phyloP scores from a whole-genome alignment of 2,113 vertebrate genomes.

The Thermophis baileyi region DNA sequence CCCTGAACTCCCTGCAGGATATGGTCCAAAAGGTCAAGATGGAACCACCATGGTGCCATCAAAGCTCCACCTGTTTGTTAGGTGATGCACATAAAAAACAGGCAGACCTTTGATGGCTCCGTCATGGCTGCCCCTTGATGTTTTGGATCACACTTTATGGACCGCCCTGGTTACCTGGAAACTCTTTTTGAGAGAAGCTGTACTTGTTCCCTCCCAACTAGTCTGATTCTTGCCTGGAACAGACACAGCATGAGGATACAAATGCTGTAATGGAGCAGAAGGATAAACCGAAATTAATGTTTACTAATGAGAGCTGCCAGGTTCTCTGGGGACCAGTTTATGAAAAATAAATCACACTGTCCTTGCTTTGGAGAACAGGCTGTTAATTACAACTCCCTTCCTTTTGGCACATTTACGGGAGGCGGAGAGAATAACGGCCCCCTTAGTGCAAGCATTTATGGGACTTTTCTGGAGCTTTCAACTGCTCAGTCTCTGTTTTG shows the following conservation, averaged over 20 bases:
- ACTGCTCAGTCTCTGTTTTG: not conserved
- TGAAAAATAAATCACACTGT: conserved; percentile 28
- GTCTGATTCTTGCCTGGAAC: not conserved
- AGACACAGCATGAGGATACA: not conserved
- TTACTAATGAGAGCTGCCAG: conserved; percentile 31
- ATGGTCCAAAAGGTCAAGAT: not conserved
- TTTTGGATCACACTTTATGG: not conserved
- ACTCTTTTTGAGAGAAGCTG: not conserved
- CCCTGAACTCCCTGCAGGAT: not conserved
- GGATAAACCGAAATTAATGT: conserved; percentile 31
- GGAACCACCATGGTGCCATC: not conserved
- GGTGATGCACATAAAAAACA: not conserved
- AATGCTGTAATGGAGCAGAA: not conserved
- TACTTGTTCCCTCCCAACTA: no score
- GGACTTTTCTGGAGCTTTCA: not conserved
- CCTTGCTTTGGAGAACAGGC: conserved; percentile 47
- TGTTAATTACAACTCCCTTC: conserved; percentile 29
- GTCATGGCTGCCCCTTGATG: not conserved
- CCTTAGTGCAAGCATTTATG: conserved; percentile 10
- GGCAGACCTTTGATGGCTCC: not conserved
- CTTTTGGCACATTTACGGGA: not conserved
- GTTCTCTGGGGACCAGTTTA: conserved; percentile 32
- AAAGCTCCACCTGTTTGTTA: not conserved
- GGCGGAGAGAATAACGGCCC: conserved; percentile 10
- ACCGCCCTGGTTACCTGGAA: not conserved